Conservation (phyloP, 2,113 vertebrate species). For the Ptyas mucosa region DNA sequence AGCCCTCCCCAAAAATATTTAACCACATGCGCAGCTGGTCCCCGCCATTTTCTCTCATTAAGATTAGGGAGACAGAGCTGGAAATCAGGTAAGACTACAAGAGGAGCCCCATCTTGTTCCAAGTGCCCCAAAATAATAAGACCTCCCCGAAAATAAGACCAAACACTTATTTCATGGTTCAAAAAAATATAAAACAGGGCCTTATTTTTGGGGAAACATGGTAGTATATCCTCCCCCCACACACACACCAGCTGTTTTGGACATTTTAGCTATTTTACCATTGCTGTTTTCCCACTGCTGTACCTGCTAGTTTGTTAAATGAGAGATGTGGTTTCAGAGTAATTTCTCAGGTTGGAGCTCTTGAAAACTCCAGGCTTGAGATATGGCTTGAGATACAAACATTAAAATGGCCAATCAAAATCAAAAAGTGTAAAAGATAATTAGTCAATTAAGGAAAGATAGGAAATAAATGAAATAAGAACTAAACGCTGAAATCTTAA, state of each 20-base stretch:
- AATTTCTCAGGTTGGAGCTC: background rate
- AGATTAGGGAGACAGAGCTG: no score
- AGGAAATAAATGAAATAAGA: background rate
- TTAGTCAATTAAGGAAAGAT: background rate
- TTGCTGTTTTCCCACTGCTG: no score
- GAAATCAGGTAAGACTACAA: no score
- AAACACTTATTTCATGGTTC: no score
- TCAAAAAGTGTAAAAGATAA: background rate
- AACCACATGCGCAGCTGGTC: no score
- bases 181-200: no score
- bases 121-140: no score
- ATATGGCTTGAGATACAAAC: background rate
- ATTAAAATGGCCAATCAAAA: background rate
- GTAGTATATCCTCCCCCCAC: background rate
- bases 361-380: background rate
- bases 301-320: background rate
- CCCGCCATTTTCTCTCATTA: no score
- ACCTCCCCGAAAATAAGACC: no score
- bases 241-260: background rate
- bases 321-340: background rate
- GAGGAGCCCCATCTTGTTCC: no score
- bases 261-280: background rate
- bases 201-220: no score
- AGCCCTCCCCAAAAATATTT: no score
- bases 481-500: background rate